Evolutionary conservation across 2,888 invertebrate genomes (phyloP), one percentile per base, ranked within the genome.

Genomic region (Hypselothyrea guttata): DNA sequence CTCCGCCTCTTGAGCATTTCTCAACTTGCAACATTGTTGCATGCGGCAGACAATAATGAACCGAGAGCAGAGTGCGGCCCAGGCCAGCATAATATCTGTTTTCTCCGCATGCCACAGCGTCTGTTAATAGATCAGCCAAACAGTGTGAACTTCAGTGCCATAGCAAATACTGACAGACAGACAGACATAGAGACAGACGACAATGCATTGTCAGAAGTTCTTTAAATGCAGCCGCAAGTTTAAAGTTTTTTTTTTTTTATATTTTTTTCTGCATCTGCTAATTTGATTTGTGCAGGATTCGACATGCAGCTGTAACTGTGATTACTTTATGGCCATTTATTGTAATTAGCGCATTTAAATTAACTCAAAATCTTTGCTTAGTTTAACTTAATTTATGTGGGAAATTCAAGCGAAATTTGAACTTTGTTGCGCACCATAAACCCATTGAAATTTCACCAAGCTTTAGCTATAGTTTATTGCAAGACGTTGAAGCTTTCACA

Each of bases 121-220:
- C 61, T 78, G 79, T 73, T 78, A 83, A 78, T 78, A 78, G 79
- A 83, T 75, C 83, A 71, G 54, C 62, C 70, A 72, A 82, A 71
- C 75, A 71, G 75, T 75, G 79, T 69, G 71, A 81, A 61, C 70
- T 46, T 46, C 54, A 55, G 65, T 56, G 59, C 49, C 60, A 58
- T 47, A 8, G 28, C 49, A n/a, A 40, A 31, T 18, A 22, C 46
- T 11, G 51, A 1, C 49, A 9, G 33, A 34, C 34, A 9, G 31
- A 0, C 47, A 33, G 33, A 34, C 38, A 18, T 9, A 28, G 9
- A 13, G 30, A 51, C 54, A 47, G 13, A 34, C 28, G 40, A 48
- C 12, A 16, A 12, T 11, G n/a, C 15, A 8, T 8, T 40, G 15
- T 8, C 28, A 38, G 35, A 27, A 52, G 28, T 44, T 51, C 47